Evolutionary conservation across 1,140 invertebrate species (phyloP), one percentile per base, ranked within the genome.

Genomic region (Papilio dardanus): DNA sequence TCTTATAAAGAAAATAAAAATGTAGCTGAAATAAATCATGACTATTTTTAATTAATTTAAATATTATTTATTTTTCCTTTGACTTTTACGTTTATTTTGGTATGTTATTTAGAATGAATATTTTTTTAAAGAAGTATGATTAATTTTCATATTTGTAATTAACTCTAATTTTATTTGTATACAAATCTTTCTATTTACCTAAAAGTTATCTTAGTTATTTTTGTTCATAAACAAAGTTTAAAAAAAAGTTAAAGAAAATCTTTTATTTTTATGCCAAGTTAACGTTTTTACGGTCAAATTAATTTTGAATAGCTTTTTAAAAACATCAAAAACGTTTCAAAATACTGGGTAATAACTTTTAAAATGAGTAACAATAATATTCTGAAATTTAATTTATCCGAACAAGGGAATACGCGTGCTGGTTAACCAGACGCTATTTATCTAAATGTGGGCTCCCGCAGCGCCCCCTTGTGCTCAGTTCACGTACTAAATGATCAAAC

Each of bases 401-500:
- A 62, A 62, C 54, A 62, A 62, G 21, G 54, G 54, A 62, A 62
- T 62, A 62, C 54, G 24, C 54, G 14, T 28, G 21, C 50, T 24
- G 54, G 54, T 62, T 62, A 62, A 62, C 54, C 54, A 62, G 24
- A 62, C 21, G 54, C 54, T 62, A 62, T 62, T 62, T 62, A 62
- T 62, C 24, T 62, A 30, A 62, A 62, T 62, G 54, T 24, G 54
- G 54, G 12, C 54, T 62, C 21, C 24, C 54, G 24, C 54, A 62
- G 54, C 54, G 54, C 54, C 12, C 21, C 21, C 21, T 28, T 62
- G 54, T 62, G 54, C 7, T 14, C 3, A 62, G 54, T 58, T 58
- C 2, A 28, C 54, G 3, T 58, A 24, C 24, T 28, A 24, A 10
- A 14, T 58, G 54, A 28, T 14, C 24, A 14, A 58, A 24, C 8